These are phyloP conservation scores for Tetragnatha montana DNA, from an alignment of 2,888 invertebrate genomes.

Conservation along the genomic window DNA sequence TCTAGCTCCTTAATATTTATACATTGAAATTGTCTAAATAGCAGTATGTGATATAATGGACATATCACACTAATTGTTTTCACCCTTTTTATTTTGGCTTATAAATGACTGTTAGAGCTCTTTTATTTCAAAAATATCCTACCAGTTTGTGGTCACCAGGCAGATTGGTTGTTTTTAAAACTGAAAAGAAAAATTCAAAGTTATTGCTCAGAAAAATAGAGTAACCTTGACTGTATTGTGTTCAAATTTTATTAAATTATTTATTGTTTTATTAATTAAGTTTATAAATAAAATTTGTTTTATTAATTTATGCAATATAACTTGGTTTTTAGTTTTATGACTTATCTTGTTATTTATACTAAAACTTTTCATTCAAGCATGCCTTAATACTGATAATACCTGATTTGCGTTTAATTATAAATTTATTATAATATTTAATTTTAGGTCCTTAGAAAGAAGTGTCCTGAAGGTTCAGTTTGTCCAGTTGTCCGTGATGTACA, in stretches of 20 bases:
- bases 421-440: not conserved
- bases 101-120: not conserved
- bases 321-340: not conserved
- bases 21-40: no score
- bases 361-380: no score
- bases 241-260: no score
- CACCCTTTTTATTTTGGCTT: not conserved
- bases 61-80: no score
- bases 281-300: no score
- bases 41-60: no score
- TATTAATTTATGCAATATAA: not conserved
- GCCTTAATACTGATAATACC: not conserved
- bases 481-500: constrained; percentile 52
- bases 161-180: no score
- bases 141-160: no score
- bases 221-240: no score
- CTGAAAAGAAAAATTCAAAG: no score
- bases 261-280: not conserved
- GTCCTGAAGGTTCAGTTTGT: constrained; percentile 59
- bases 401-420: not conserved
- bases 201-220: no score
- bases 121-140: not conserved
- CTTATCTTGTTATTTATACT: not conserved
- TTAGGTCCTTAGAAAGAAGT: constrained; percentile 57
- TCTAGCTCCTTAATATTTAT: no score